Base-by-base conservation (phyloP, 2,797 vertebrate genomes). In the Myripristis jacobus region DNA sequence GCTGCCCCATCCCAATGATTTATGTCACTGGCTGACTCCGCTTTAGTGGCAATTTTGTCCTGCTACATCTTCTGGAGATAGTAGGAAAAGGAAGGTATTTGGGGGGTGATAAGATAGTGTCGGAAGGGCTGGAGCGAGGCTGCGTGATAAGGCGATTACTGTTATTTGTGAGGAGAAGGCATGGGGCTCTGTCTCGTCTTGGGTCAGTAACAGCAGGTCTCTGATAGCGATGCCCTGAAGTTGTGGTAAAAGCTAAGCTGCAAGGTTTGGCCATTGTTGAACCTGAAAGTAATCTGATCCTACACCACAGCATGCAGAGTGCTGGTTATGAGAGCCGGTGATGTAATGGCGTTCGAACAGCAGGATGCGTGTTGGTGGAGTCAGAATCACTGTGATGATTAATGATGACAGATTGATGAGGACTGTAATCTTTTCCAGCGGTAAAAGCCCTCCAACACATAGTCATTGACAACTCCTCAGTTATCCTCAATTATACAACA, bases 21-120 rank as follows among this genome's bases (percentile, higher is more conserved):
- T 87, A 91, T 92, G 85, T 84, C 86, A 76, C 67, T 43, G 64
- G 59, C 77, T 70, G 61, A 63, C 74, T 73, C 55, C 54, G 58
- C 75, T 88, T 80, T 70, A 81, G 79, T 79, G 69, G 79, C 80
- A 86, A 77, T 88, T 85, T 90, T 89, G 79, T 72, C 70, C 66
- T 57, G 44, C 67, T 38, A 73, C 71, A 63, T 85, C 72, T 73
- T 80, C 71, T 60, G 48, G 43, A 85, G 83, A 87, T 71, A 79
- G 80, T 0, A 8, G 31, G 19, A 46, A 77, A 73, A 77, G 65
- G 38, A 66, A 76, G 48, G 66, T 59, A 76, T 84, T 79, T 63
- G 56, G 82, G 56, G 68, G 73, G 15, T 19, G 53, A 79, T 66
- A 70, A 84, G 81, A 83, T 74, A 70, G 61, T 46, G 69, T 73